Evolutionary conservation across 2,113 vertebrate species (phyloP).

Genomic region (Sorex araneus): DNA sequence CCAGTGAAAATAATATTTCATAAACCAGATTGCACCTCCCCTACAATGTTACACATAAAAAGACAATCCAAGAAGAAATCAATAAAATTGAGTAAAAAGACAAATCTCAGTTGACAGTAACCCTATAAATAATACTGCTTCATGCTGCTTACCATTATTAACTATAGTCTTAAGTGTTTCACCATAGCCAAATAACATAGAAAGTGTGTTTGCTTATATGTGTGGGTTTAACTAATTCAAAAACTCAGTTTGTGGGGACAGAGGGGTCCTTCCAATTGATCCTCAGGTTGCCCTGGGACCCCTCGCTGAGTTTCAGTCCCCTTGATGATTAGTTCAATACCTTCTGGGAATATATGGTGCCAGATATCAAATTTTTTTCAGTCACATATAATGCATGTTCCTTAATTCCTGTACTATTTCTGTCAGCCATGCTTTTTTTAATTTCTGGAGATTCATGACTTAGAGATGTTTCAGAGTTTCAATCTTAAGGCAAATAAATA

Average conservation of each 20-base stretch:
- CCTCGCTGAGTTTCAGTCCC: too few species aligned
- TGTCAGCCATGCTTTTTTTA: not conserved
- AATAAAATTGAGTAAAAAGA: slow-evolving; percentile 78
- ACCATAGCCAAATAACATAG: not conserved
- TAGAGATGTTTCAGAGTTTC: not conserved
- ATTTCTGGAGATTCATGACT: not conserved
- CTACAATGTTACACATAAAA: slow-evolving; percentile 69
- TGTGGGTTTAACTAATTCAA: not conserved
- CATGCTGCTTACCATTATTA: slow-evolving; percentile 30
- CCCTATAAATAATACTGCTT: slow-evolving; percentile 66
- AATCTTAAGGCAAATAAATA: not conserved
- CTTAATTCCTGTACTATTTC: too few species aligned
- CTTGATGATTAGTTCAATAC: too few species aligned
- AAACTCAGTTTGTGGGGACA: not conserved
- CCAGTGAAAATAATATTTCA: slow-evolving; percentile 77
- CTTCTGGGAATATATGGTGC: too few species aligned
- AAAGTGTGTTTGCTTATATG: not conserved
- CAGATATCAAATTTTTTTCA: too few species aligned
- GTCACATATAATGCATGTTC: too few species aligned
- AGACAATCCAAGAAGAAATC: slow-evolving; percentile 72
- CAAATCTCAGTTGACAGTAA: slow-evolving; percentile 34
- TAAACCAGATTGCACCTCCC: slow-evolving; percentile 70
- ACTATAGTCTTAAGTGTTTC: not conserved
- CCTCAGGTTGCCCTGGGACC: too few species aligned
- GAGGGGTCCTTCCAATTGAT: too few species aligned